These are phyloP conservation scores for Dugesia japonica DNA, from an alignment of 2,888 invertebrate genomes.

Conservation along the genomic window DNA sequence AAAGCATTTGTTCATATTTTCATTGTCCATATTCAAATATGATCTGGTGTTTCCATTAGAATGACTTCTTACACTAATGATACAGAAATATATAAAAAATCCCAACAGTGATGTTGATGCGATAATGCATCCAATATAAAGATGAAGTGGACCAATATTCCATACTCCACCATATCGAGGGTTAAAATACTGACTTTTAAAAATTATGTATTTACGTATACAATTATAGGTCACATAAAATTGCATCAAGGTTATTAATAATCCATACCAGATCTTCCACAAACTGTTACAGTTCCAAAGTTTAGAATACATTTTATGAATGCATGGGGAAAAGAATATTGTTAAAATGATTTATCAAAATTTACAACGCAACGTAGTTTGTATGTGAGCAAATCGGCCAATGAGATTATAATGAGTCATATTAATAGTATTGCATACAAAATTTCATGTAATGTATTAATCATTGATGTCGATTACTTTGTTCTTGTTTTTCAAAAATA, in stretches of 20 bases:
- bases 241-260: constrained; percentile 60
- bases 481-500: too few relatives aligned
- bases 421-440: neutral
- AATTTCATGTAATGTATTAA: neutral
- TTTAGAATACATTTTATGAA: constrained; percentile 13
- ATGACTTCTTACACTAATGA: neutral
- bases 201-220: constrained; percentile 42
- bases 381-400: neutral
- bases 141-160: constrained; percentile 23
- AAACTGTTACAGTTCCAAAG: constrained; percentile 44
- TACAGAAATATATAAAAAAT: neutral
- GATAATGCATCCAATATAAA: constrained; percentile 14
- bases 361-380: neutral
- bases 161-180: constrained; percentile 30
- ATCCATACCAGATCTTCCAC: constrained; percentile 67
- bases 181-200: constrained; percentile 25
- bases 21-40: neutral
- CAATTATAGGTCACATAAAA: constrained; percentile 42
- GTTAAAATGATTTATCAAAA: neutral
- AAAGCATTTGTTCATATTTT: neutral
- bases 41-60: neutral
- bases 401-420: neutral
- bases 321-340: neutral
- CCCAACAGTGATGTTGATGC: neutral
- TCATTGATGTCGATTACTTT: neutral